Evolutionary conservation across 2,888 invertebrate species (phyloP), one percentile per base, ranked within the genome.

Genomic region (Furcula furcula): DNA sequence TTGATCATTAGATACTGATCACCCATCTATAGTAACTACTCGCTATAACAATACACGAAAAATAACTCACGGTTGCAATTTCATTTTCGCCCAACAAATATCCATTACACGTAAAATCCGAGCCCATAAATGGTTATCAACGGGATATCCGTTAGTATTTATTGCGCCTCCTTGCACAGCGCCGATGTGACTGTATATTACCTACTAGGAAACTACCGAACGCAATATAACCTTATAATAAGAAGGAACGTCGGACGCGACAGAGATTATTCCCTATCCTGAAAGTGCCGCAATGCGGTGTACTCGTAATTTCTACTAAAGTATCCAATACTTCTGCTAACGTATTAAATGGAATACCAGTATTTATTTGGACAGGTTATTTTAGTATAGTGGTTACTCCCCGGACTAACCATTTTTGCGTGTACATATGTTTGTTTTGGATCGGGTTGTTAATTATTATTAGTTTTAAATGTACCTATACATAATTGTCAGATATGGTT

Each of bases 181-280:
- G 39, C 36, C 40, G 12, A 40, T 41, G 44, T 31, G 40, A 39
- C 48, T 50, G 49, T 42, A 57, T 55, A 55, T 55, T 46, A 29
- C 46, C 36, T 22, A 40, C 42, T 46, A 55, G 46, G 40, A 40
- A 45, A 46, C 46, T 35, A 45, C 38, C 26, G 21, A 41, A 56
- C 48, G 61, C 66, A 67, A 65, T 69, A 65, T 68, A 68, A 65
- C 44, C 62, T 56, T 51, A 59, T 72, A 69, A 72, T 69, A 65
- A 72, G 75, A 74, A 76, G 59, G 69, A 69, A 78, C 76, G 75
- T n/a, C 59, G 73, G 66, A n/a, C n/a, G n/a, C 70, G 75, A 73
- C 76, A 77, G 59, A 77, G 75, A 80, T 79, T 75, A 80, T 73
- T 65, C 63, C 55, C 59, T 60, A 31, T 64, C 52, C 54, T 54